These are phyloP conservation scores for Agrypnus murinus DNA, from an alignment of 2,888 invertebrate genomes.

Conservation along the genomic window DNA sequence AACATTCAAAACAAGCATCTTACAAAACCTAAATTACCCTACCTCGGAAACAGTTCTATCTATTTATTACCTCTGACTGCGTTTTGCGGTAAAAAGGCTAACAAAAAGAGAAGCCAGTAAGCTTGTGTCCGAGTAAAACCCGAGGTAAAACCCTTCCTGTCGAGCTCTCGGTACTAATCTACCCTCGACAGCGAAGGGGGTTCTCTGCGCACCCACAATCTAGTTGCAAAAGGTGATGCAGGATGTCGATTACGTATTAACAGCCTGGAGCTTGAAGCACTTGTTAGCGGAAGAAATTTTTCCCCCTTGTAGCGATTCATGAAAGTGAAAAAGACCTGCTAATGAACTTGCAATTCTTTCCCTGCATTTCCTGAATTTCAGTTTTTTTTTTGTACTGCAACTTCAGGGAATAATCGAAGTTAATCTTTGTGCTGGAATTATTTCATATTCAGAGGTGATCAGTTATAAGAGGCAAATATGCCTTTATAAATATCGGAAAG, in stretches of 20 bases:
- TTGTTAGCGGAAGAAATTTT: conserved; percentile 30
- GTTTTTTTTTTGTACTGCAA: too few relatives aligned
- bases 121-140: conserved; percentile 47
- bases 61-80: conserved; percentile 62
- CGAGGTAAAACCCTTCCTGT: conserved; percentile 33
- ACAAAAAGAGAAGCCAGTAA: conserved; percentile 56
- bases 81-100: conserved; percentile 54
- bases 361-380: conserved; percentile 10
- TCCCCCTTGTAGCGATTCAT: background rate
- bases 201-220: background rate
- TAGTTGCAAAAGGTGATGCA: conserved; percentile 28
- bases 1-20: conserved; percentile 60
- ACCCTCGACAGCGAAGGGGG: conserved; percentile 45
- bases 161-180: conserved; percentile 47
- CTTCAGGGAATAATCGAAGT: too few relatives aligned
- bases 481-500: too few relatives aligned
- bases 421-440: too few relatives aligned
- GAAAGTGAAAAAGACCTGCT: conserved; percentile 5
- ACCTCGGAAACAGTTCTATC: conserved; percentile 64
- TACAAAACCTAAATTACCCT: conserved; percentile 64
- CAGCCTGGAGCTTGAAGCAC: conserved; percentile 21
- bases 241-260: conserved; percentile 37
- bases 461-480: too few relatives aligned
- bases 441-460: too few relatives aligned
- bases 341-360: conserved; percentile 6